phyloP scores from a whole-genome alignment of 2,797 vertebrate species.

The Hyperoplus lanceolatus region DNA sequence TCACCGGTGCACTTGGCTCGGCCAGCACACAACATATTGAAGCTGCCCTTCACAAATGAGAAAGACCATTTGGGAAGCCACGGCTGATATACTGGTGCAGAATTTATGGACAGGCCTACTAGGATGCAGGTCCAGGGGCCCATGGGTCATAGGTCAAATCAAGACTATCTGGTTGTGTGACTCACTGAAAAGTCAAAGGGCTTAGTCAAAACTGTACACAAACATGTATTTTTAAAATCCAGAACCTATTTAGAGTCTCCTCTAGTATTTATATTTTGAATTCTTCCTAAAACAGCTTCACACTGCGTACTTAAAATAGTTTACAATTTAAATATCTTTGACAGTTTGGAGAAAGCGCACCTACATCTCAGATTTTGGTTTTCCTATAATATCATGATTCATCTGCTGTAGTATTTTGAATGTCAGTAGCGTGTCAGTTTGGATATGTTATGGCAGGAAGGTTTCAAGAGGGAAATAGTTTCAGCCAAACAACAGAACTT shows the following conservation, averaged over 20 bases:
- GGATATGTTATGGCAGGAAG: background rate
- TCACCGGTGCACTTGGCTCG: conserved; percentile 84
- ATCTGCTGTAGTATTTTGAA: background rate
- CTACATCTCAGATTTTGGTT: background rate
- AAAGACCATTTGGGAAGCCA: conserved; percentile 80
- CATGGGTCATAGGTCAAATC: conserved; percentile 17
- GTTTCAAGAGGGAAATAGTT: background rate
- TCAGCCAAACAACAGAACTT: conserved; percentile 7
- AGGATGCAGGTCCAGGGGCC: conserved; percentile 11
- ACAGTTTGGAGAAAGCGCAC: background rate
- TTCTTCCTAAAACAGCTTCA: background rate
- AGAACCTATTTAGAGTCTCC: background rate
- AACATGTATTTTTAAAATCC: background rate
- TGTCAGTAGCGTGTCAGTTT: background rate
- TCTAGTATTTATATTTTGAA: background rate
- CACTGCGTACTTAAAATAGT: background rate
- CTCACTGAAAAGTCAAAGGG: conserved; percentile 8
- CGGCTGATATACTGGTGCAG: conserved; percentile 46
- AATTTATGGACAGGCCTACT: conserved; percentile 34
- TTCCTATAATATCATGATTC: background rate
- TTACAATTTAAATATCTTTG: background rate
- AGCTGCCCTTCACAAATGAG: conserved; percentile 74
- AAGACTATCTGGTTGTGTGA: conserved; percentile 31
- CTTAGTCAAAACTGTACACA: background rate
- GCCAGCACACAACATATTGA: conserved; percentile 83